Evolutionary conservation across 1,140 invertebrate genomes (phyloP).

Genomic region (Hylaeus anthracinus): DNA sequence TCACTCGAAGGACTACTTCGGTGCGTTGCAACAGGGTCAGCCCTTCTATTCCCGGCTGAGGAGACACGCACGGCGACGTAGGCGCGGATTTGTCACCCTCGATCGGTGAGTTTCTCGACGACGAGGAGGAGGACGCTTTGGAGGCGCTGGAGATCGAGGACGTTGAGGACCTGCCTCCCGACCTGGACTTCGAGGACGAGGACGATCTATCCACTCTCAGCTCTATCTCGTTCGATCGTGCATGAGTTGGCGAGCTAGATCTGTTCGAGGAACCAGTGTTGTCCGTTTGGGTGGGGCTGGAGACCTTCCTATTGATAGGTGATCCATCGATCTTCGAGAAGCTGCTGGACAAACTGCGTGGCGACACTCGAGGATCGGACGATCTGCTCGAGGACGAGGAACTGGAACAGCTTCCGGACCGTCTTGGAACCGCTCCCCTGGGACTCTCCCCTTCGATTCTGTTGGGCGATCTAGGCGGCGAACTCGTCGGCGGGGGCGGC

Average conservation of each 20-base stretch:
- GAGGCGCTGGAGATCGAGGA: conserved; percentile 66
- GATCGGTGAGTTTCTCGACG: conserved; percentile 67
- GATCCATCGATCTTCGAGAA: conserved; percentile 42
- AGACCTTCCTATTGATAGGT: conserved; percentile 66
- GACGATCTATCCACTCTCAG: conserved; percentile 52
- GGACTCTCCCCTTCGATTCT: conserved; percentile 39
- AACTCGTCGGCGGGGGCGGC: conserved; percentile 59
- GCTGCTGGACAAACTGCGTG: conserved; percentile 49
- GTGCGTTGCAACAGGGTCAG: conserved; percentile 83
- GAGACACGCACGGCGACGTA: conserved; percentile 72
- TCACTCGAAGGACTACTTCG: conserved; percentile 83
- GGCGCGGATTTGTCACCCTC: conserved; percentile 46
- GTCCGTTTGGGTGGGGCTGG: conserved; percentile 77
- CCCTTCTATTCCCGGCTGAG: conserved; percentile 79
- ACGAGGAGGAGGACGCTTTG: conserved; percentile 69
- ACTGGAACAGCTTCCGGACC: conserved; percentile 73
- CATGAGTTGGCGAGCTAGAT: conserved; percentile 47
- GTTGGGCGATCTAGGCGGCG: conserved; percentile 67
- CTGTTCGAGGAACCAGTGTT: conserved; percentile 64
- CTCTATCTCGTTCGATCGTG: conserved; percentile 54
- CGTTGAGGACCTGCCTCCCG: conserved; percentile 55
- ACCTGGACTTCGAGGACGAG: conserved; percentile 54
- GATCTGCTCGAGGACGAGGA: conserved; percentile 72
- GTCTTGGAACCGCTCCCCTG: conserved; percentile 63
- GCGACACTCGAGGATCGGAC: conserved; percentile 55